Base-by-base conservation (phyloP, 2,113 vertebrate genomes). In the Saccopteryx bilineata region DNA sequence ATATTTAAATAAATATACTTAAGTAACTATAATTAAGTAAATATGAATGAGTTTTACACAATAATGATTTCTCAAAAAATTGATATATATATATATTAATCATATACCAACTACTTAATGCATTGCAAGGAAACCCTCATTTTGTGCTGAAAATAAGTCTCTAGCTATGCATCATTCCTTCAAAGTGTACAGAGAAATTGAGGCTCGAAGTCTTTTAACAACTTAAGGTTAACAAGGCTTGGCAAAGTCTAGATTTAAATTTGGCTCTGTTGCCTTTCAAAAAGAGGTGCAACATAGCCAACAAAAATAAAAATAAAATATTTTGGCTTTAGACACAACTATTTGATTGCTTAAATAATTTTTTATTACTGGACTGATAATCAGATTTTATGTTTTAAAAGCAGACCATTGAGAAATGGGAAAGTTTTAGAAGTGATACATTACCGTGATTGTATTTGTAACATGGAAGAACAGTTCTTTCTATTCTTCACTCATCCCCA, bases 71-170 rank as follows among this genome's bases (percentile, higher is more conserved):
- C 12, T 85, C 39, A 61, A 46, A 95, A 17, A 96, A n/a, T 21
- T 71, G 24, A 8, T 11, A 33, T 81, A 87, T 80, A 87, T 80
- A 39, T 71, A 52, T 69, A 69, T 48, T 79, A 85, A 66, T 19
- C 18, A 61, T 63, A 9, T 76, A 66, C 8, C 39, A 90, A 3
- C 13, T 90, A 7, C 54, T 46, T 71, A 94, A 26, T n/a, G 1
- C 10, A 72, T 26, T 68, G 2, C 18, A 90, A 72, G 21, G 74
- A 96, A 93, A 68, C 7, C 0, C 11, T 86, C 17, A 60, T 86
- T 97, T 89, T 88, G 13, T 76, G 69, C 21, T 93, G 33, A 96
- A 90, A 95, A 33, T 15, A 81, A 84, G 10, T 66, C 12, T 58
- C 2, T 54, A 93, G 11, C 82, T 72, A 74, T 15, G 9, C 14